Percentiles rank a stretch among this genome's conserved stretches.
These are phyloP conservation scores for Zaprionus bogoriensis DNA, from an alignment of 2,888 invertebrate species.

Conservation along the genomic window DNA sequence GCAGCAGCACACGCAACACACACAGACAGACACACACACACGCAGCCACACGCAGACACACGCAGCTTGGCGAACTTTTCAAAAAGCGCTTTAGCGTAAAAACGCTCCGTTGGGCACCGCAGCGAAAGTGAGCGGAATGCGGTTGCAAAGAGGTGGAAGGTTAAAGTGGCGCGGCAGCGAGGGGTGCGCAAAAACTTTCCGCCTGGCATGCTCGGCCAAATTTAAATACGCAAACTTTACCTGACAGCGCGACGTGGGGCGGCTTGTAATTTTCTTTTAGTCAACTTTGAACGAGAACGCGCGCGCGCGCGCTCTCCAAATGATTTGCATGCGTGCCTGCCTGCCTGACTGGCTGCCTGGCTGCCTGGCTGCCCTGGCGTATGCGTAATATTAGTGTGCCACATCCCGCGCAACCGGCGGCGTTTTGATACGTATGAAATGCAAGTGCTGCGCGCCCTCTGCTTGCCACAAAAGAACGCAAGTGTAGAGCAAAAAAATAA, in stretches of 20 bases:
- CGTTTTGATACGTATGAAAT: constrained; percentile 13
- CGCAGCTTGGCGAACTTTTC: constrained; percentile 58
- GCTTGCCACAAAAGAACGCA: constrained; percentile 15
- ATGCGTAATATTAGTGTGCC: constrained; percentile 65
- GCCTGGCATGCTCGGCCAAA: constrained; percentile 44
- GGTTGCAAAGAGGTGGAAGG: constrained; percentile 8
- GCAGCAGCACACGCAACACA: background rate
- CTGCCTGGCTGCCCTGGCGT: constrained; percentile 32
- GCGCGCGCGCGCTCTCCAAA: constrained; percentile 50
- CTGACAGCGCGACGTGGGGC: constrained; percentile 33
- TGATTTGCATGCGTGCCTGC: constrained; percentile 56
- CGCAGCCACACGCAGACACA: background rate
- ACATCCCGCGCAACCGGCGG: background rate
- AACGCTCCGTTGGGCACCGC: constrained; percentile 57
- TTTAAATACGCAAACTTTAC: constrained; percentile 57
- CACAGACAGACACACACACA: background rate
- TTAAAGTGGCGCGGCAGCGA: background rate
- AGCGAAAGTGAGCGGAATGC: constrained; percentile 22
- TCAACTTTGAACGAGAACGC: constrained; percentile 66
- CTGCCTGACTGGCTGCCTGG: background rate
- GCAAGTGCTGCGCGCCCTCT: constrained; percentile 13
- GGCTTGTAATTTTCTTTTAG: constrained; percentile 66
- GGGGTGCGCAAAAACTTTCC: constrained; percentile 20
- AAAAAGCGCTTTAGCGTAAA: constrained; percentile 70
- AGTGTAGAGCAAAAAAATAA: constrained; percentile 3